Conservation (phyloP, 2,797 vertebrate species). For the Tachyglossus aculeatus region DNA sequence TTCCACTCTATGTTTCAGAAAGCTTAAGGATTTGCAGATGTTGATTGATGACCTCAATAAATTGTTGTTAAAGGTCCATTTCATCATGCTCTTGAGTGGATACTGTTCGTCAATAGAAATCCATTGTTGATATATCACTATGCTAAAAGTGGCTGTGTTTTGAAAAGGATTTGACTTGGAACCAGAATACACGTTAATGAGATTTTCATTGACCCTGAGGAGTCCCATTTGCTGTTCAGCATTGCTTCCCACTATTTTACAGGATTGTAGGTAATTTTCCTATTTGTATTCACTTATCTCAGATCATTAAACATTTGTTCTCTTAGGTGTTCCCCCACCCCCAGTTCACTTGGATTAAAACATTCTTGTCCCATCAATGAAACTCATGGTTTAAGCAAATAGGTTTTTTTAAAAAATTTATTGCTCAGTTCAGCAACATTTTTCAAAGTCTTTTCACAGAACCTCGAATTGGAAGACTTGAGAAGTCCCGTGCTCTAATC, state of each 20-base stretch:
- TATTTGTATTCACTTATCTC: neutral
- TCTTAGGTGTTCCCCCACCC: neutral
- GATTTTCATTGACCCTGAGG: neutral
- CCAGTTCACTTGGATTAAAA: neutral
- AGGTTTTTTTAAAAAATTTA: too few species aligned
- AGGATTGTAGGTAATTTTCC: neutral
- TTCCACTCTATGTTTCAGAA: slow-evolving; percentile 15
- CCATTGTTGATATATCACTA: slow-evolving; percentile 19
- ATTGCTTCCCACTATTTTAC: neutral
- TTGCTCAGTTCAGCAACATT: too few species aligned
- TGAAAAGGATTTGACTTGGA: neutral
- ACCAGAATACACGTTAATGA: neutral
- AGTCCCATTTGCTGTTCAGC: neutral
- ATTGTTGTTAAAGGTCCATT: slow-evolving; percentile 18
- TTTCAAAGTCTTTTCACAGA: too few species aligned
- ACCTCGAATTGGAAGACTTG: too few species aligned
- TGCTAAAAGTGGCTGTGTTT: neutral
- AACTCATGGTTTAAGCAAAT: too few species aligned
- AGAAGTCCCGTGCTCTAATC: too few species aligned
- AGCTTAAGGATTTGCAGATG: neutral
- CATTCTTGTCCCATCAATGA: neutral
- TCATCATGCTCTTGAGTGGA: slow-evolving; percentile 33
- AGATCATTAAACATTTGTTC: neutral
- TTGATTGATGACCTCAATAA: slow-evolving; percentile 43
- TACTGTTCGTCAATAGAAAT: slow-evolving; percentile 22